These are phyloP conservation scores for Simalia tracyae DNA, from an alignment of 2,797 vertebrate genomes.

Conservation along the genomic window DNA sequence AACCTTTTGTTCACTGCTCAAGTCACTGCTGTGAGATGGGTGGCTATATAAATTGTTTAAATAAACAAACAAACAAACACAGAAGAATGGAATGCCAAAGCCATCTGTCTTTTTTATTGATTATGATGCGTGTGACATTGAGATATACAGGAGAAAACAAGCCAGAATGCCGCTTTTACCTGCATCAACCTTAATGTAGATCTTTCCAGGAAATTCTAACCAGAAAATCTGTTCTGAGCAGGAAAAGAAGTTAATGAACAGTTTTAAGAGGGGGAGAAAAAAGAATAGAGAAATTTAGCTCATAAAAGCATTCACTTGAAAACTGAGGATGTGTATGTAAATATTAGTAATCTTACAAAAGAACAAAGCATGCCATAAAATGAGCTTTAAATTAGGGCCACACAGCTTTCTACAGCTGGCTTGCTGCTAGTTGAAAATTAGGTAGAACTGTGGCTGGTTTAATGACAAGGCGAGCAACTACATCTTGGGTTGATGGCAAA, in stretches of 20 bases:
- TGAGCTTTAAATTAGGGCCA: constrained; percentile 63
- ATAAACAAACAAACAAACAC: neutral
- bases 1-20: neutral
- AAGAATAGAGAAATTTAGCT: constrained; percentile 26
- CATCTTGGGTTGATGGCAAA: constrained; percentile 67
- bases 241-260: constrained; percentile 23
- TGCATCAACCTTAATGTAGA: constrained; percentile 33
- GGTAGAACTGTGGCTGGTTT: constrained; percentile 74
- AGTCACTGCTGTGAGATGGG: neutral
- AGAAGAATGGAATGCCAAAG: neutral
- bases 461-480: constrained; percentile 67
- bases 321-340: constrained; percentile 62
- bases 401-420: constrained; percentile 50
- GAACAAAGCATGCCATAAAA: constrained; percentile 56
- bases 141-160: neutral
- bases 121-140: neutral
- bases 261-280: neutral
- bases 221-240: neutral
- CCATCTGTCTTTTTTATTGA: neutral
- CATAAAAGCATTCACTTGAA: constrained; percentile 43
- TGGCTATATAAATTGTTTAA: neutral
- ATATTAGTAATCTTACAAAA: constrained; percentile 65
- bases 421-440: constrained; percentile 72
- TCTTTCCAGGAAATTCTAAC: constrained; percentile 19
- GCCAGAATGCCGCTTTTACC: neutral